These are phyloP conservation scores for Andrena flavipes DNA, from an alignment of 2,888 invertebrate species.

Conservation along the genomic window DNA sequence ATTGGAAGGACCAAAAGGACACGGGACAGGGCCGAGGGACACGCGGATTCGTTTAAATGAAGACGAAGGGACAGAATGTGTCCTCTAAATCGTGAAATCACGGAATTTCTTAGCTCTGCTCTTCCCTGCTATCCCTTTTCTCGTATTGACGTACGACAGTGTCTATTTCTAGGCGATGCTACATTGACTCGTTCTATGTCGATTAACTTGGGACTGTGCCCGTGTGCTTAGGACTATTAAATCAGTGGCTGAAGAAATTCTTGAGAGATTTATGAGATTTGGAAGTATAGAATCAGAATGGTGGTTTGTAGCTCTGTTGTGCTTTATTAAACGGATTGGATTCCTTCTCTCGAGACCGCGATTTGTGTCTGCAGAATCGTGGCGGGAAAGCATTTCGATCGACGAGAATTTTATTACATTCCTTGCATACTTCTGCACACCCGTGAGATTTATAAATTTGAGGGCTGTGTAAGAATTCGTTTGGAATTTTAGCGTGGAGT, in stretches of 20 bases:
- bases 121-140: background rate
- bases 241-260: background rate
- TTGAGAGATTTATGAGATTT: too few species aligned
- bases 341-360: too few species aligned
- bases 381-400: too few species aligned
- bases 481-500: too few species aligned
- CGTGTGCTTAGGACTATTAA: background rate
- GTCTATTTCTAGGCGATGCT: conserved; percentile 19
- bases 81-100: conserved; percentile 61
- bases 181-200: conserved; percentile 39
- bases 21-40: conserved; percentile 50
- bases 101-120: conserved; percentile 33
- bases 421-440: too few species aligned
- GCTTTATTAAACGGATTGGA: too few species aligned
- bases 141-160: background rate
- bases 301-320: too few species aligned
- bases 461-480: too few species aligned
- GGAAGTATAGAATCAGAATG: too few species aligned
- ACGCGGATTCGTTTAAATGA: conserved; percentile 64
- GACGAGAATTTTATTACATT: too few species aligned
- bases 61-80: conserved; percentile 62
- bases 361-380: too few species aligned
- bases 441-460: too few species aligned
- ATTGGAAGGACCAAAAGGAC: conserved; percentile 64
- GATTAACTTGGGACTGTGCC: conserved; percentile 35